Conservation (phyloP, 2,888 invertebrate species). For the Dryadula phaetusa region DNA sequence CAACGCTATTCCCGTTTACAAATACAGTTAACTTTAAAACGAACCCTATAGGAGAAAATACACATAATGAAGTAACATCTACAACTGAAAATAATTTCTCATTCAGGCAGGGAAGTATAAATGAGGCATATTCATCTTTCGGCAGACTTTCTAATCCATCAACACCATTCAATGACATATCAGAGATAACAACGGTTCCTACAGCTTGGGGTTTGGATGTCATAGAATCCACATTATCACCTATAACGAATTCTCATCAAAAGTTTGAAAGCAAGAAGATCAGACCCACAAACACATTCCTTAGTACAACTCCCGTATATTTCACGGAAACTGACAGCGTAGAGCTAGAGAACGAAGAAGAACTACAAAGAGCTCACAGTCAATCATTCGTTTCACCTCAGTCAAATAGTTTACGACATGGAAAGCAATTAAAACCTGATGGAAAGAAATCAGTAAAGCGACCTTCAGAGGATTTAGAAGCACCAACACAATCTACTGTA, state of each 20-base stretch:
- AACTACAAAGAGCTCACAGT: slow-evolving; percentile 87
- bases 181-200: slow-evolving; percentile 75
- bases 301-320: slow-evolving; percentile 67
- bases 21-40: slow-evolving; percentile 70
- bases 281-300: slow-evolving; percentile 59
- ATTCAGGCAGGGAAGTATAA: slow-evolving; percentile 71
- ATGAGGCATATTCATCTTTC: slow-evolving; percentile 73
- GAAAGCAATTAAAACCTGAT: slow-evolving; percentile 68
- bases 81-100: slow-evolving; percentile 65
- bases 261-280: slow-evolving; percentile 76
- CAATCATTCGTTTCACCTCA: slow-evolving; percentile 87
- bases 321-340: slow-evolving; percentile 72
- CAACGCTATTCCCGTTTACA: slow-evolving; percentile 74
- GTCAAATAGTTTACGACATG: slow-evolving; percentile 73
- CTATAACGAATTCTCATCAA: slow-evolving; percentile 59
- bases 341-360: slow-evolving; percentile 84
- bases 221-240: slow-evolving; percentile 59
- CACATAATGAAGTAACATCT: slow-evolving; percentile 53
- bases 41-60: slow-evolving; percentile 59
- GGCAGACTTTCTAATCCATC: slow-evolving; percentile 72
- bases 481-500: slow-evolving; percentile 64
- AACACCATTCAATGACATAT: slow-evolving; percentile 75
- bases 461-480: slow-evolving; percentile 75
- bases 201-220: slow-evolving; percentile 76
- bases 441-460: slow-evolving; percentile 59